phyloP scores from a whole-genome alignment of 2,888 invertebrate species.

The Antheraea assamensis region DNA sequence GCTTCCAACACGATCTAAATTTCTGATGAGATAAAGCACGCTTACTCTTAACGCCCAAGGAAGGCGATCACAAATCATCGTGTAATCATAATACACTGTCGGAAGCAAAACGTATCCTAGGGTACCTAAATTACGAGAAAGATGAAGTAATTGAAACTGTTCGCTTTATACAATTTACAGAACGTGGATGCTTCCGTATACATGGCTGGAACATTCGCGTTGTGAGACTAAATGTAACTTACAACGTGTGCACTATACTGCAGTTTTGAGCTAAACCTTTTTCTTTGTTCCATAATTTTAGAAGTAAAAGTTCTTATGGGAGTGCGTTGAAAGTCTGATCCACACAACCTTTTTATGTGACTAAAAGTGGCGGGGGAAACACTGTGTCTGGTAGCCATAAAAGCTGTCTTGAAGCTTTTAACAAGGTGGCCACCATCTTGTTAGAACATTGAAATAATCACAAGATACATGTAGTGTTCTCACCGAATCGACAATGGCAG shows the following conservation, averaged over 20 bases:
- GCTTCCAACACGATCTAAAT: not conserved
- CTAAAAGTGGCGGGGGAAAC: no score
- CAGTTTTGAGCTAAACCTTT: conserved; percentile 33
- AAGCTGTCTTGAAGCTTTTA: no score
- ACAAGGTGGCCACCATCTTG: no score
- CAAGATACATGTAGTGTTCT: no score
- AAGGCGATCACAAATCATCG: conserved; percentile 12
- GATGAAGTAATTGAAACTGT: conserved; percentile 28
- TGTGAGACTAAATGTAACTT: conserved; percentile 33
- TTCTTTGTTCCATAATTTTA: conserved; percentile 28
- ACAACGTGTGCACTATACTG: conserved; percentile 28
- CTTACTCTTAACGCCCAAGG: not conserved
- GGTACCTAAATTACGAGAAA: conserved; percentile 15
- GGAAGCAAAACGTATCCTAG: conserved; percentile 21
- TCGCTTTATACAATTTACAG: conserved; percentile 23
- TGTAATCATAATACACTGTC: conserved; percentile 21
- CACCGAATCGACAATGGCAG: no score
- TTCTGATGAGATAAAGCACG: not conserved
- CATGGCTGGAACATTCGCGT: conserved; percentile 39
- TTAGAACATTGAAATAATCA: no score
- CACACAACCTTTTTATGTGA: no score
- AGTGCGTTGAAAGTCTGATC: no score
- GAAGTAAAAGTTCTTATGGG: no score
- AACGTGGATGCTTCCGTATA: conserved; percentile 23
- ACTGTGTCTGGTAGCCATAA: no score